These are phyloP conservation scores for Dissostichus mawsoni DNA, from an alignment of 2,113 vertebrate species.

Conservation along the genomic window DNA sequence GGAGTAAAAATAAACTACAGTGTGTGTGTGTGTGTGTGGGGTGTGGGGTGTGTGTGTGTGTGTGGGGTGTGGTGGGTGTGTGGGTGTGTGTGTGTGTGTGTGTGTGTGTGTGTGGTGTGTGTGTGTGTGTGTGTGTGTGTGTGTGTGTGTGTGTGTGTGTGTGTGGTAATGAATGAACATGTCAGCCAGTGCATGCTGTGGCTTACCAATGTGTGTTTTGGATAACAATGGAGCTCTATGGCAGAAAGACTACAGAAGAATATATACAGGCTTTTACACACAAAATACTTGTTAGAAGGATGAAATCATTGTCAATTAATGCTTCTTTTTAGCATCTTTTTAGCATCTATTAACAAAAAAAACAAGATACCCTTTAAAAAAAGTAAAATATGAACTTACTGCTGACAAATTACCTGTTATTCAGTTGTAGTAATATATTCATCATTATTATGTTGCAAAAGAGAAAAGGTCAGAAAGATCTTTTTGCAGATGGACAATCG, in stretches of 20 bases:
- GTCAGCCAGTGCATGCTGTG: neutral
- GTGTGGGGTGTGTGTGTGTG: too few species aligned
- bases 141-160: neutral
- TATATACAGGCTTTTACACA: neutral
- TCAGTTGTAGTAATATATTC: neutral
- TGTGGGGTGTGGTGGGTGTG: too few species aligned
- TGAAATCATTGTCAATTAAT: neutral
- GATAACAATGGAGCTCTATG: neutral
- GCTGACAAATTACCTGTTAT: neutral
- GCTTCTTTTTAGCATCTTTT: neutral
- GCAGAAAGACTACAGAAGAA: neutral
- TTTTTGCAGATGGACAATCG: too few species aligned
- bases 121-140: neutral
- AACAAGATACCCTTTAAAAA: neutral
- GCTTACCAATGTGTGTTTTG: neutral
- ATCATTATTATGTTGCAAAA: neutral
- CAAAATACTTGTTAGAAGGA: neutral
- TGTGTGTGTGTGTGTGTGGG: neutral
- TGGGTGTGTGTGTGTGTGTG: neutral
- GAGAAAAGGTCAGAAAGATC: neutral
- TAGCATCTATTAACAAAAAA: neutral
- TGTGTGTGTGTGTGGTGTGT: neutral
- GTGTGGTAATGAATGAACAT: neutral
- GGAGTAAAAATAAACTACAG: neutral
- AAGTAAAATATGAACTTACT: neutral